Base-by-base conservation (phyloP, 2,113 vertebrate genomes). In the Vanacampus margaritifer region DNA sequence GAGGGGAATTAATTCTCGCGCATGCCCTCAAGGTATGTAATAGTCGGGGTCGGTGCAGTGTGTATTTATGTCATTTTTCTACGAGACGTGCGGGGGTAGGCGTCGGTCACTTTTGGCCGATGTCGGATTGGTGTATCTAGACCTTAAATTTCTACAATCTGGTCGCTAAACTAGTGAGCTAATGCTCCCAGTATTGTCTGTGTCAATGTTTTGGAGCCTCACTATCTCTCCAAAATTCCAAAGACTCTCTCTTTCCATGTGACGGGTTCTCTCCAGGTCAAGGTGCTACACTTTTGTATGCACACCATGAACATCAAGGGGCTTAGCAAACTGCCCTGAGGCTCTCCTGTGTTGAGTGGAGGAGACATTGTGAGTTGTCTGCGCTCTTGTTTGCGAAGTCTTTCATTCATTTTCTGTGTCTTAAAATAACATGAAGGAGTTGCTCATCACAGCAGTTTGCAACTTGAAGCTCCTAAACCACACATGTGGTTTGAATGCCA, bases 401-500 rank as follows among this genome's bases (percentile, higher is more conserved):
- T 62, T 41, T 11, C 19, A 41, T 41, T 43, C n/a, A 16, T 4
- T 7, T 39, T 56, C 39, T 41, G n/a, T 41, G 37, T 24, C n/a
- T 41, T 43, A 43, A 43, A 62, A 62, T 62, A 62, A 59, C 48
- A 71, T 17, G 3, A 46, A 19, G 53, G 24, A 66, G 26, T 28
- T 70, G 35, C n/a, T 60, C n/a, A 23, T 67, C 60, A 50, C 60
- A n/a, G 32, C 6, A 56, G 53, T 56, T 56, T 28, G 23, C 53
- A 56, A 69, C 32, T 51, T 35, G 39, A 66, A 48, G 64, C 12
- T 50, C 46, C 45, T 23, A 61, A 57, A 56, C 14, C 19, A 11
- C 26, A 68, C 14, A 51, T 67, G 61, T 46, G 21, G 35, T 65
- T 68, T 67, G 60, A 74, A 53, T 66, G 39, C 41, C 69, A 57